Conservation (phyloP, 1,140 invertebrate species). For the Brachionus calyciflorus region DNA sequence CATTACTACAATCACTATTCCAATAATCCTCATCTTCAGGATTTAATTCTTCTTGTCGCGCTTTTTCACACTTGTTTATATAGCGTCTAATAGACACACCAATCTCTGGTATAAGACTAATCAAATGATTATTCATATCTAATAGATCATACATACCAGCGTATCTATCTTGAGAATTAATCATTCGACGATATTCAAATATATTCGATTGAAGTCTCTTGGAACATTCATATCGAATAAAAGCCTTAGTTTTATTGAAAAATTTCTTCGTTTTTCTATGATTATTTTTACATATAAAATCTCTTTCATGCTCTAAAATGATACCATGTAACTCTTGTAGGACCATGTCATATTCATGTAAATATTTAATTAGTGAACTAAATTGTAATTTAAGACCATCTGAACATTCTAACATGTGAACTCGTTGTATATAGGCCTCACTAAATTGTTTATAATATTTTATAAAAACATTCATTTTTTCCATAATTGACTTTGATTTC, state of each 20-base stretch:
- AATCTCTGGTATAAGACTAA: conserved; percentile 36
- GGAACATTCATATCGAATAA: conserved; percentile 28
- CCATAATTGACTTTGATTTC: conserved; percentile 17
- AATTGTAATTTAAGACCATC: conserved; percentile 24
- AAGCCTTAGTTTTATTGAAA: conserved; percentile 41
- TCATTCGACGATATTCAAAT: conserved; percentile 19
- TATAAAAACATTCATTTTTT: conserved; percentile 44
- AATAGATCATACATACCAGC: conserved; percentile 43
- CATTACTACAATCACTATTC: conserved; percentile 35
- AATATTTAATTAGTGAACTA: neutral
- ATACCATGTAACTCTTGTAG: conserved; percentile 9
- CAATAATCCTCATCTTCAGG: neutral
- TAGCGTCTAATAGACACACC: conserved; percentile 37
- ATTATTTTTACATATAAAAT: conserved; percentile 30
- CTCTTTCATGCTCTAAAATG: conserved; percentile 34
- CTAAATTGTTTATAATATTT: conserved; percentile 41
- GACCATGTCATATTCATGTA: conserved; percentile 20
- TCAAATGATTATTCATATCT: conserved; percentile 44
- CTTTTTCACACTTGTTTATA: conserved; percentile 42
- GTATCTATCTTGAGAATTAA: conserved; percentile 43
- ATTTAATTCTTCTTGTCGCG: neutral
- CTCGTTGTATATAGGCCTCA: conserved; percentile 3
- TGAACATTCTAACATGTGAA: conserved; percentile 2
- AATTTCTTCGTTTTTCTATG: conserved; percentile 30
- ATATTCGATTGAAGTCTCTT: conserved; percentile 38